Evolutionary conservation across 2,797 vertebrate species (phyloP).

Genomic region (Clarias fuscus): DNA sequence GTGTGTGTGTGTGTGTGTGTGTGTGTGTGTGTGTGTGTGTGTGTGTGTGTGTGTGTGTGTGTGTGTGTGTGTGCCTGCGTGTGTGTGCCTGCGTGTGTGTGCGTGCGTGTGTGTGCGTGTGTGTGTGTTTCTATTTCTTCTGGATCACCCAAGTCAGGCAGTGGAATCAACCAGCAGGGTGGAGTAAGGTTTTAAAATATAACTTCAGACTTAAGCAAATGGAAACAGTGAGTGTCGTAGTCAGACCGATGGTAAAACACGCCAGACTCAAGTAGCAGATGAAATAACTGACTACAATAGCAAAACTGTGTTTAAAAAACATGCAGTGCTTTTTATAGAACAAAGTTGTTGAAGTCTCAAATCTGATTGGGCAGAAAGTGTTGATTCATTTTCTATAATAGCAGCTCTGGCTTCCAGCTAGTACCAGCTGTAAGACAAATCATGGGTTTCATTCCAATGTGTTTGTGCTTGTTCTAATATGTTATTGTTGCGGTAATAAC

Average conservation of each 20-base stretch:
- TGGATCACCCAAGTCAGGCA: conserved; percentile 36
- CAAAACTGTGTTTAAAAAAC: no score
- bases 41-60: conserved; percentile 33
- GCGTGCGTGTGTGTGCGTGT: not conserved
- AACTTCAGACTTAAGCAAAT: conserved; percentile 25
- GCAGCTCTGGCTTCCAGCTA: not conserved
- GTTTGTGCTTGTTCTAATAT: not conserved
- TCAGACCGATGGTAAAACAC: conserved; percentile 13
- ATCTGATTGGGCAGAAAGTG: not conserved
- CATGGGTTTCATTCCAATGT: no score
- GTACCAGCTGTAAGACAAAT: not conserved
- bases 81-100: conserved; percentile 13
- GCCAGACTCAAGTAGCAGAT: not conserved
- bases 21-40: not conserved
- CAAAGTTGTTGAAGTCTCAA: not conserved
- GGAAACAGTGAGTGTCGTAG: conserved; percentile 52
- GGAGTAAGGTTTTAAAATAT: conserved; percentile 48
- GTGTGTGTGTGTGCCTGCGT: conserved; percentile 4
- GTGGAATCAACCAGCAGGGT: conserved; percentile 34
- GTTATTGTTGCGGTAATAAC: not conserved
- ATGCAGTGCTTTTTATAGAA: not conserved
- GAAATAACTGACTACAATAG: not conserved
- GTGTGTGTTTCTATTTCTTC: conserved; percentile 26
- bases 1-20: conserved; percentile 22
- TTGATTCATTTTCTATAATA: not conserved